Percentiles rank a stretch among this genome's conserved stretches.
These are phyloP conservation scores for Idaea biselata DNA, from an alignment of 2,888 invertebrate genomes.

Conservation along the genomic window DNA sequence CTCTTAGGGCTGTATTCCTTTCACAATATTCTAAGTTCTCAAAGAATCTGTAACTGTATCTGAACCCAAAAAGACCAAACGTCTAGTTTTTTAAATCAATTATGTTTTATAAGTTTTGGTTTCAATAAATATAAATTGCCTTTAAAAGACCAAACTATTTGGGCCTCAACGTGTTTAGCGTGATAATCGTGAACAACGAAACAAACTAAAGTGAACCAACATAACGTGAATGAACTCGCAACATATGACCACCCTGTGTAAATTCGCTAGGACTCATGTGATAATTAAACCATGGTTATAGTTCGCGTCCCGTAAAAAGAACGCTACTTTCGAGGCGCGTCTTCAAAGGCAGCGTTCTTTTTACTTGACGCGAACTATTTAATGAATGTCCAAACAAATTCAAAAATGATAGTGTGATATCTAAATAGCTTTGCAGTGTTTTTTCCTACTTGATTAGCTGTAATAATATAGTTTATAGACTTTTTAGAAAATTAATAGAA, in stretches of 20 bases:
- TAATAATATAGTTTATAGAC: neutral
- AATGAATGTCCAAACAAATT: constrained; percentile 44
- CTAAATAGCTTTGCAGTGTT: constrained; percentile 31
- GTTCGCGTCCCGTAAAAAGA: too few relatives aligned
- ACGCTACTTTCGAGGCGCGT: too few relatives aligned
- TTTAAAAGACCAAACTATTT: neutral
- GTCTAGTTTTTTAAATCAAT: too few relatives aligned
- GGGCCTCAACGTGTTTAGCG: constrained; percentile 25
- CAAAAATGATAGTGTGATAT: constrained; percentile 37
- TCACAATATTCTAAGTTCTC: neutral
- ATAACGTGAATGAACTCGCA: constrained; percentile 71
- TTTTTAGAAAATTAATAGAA: neutral
- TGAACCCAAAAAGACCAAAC: neutral
- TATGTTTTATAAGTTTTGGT: too few relatives aligned
- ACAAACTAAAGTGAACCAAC: constrained; percentile 72
- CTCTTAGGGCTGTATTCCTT: constrained; percentile 3
- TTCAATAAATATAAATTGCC: too few relatives aligned
- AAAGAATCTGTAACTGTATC: neutral
- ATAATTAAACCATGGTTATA: constrained; percentile 40
- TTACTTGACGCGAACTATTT: too few relatives aligned
- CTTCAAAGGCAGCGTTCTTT: too few relatives aligned
- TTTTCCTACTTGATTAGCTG: constrained; percentile 3
- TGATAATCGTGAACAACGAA: constrained; percentile 44
- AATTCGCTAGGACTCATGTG: constrained; percentile 76
- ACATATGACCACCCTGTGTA: constrained; percentile 81